Base-by-base conservation (phyloP, 2,113 vertebrate species). In the Cranoglanis bouderius region DNA sequence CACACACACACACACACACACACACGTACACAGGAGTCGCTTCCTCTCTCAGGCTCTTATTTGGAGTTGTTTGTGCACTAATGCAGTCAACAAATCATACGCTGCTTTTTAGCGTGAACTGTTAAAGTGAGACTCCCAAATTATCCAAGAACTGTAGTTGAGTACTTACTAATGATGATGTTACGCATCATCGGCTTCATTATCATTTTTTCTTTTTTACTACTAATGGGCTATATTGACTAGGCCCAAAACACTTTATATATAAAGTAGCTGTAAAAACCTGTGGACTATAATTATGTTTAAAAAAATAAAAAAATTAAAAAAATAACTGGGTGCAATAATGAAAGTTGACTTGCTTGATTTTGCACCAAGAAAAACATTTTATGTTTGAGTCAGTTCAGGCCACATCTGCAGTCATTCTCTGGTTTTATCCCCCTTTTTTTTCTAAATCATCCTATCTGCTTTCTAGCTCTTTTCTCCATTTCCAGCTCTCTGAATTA, bases 401-500 rank as follows among this genome's bases (percentile, higher is more conserved):
- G 57, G 43, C 1, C 72, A 87, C 86, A 87, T 82, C 61, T 87
- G 86, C 24, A 29, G n/a, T 1, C 7, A 85, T 82, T 53, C 78
- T 82, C 90, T 84, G 86, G 87, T 91, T 92, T 92, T 87, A 57
- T 90, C 78, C 43, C 67, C 8, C 16, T 35, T 70, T 86, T 92
- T 82, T 0, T 19, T 14, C 26, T 1, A 91, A 91, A 84, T 84
- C 65, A 88, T 55, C 89, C 83, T 85, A 70, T 88, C 88, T 90
- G 81, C 82, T 90, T 82, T 90, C 81, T 65, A 55, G 86, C 21
- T 63, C 57, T 59, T 86, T 85, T 91, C 84, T 88, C 32, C 88
- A 46, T 92, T 90, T 90, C 91, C 84, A 74, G 90, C 87, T 92
- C 89, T 85, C 88, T 91, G 90, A 93, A 85, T 93, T 89, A 65